Evolutionary conservation across 1,140 invertebrate genomes (phyloP), one percentile per base, ranked within the genome.

Genomic region (Meloidogyne hapla): DNA sequence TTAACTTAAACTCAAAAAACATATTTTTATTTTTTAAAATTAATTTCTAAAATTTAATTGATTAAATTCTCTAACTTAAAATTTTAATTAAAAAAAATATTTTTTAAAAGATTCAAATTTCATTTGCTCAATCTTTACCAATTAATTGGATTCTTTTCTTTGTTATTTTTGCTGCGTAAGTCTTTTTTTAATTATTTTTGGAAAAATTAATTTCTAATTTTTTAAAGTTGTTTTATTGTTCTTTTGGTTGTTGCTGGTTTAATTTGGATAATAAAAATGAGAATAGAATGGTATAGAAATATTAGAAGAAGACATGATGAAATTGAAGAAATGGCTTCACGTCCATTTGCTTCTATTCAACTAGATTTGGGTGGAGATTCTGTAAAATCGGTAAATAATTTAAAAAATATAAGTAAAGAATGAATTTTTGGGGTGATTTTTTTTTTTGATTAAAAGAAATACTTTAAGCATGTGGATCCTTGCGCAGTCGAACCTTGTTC

Each of bases 91-190:
- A 13, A 10, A 25, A 12, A 10, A 9, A 10, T 48, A 21, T 63
- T 26, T n/a, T 61, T 21, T 64, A 64, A 8, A 61, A 48, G 67
- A 63, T 86, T 67, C 77, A 86, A 69, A 86, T 86, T 40, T 87
- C 86, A n/a, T 86, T 86, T 77, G 85, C 85, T 13, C 85, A 86
- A 73, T 83, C 86, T 8, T 83, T 84, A 62, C 86, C 86, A 3
- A 86, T 86, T 69, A 87, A 86, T 77, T 86, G 85, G 85, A 83
- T 86, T 8, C 78, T 87, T 4, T 86, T 86, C 67, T 86, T 86
- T 65, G 86, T 86, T n/a, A 86, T 87, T 38, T 86, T 86, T 79
- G 85, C 85, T 33, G 84, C 86, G 83, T 85, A 85, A 77, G 81
- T 69, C 6, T n/a, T 64, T 33, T 38, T 10, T 6, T 6, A 33